These are phyloP conservation scores for Melanostoma mellinum DNA, from an alignment of 2,888 invertebrate species.

Conservation along the genomic window DNA sequence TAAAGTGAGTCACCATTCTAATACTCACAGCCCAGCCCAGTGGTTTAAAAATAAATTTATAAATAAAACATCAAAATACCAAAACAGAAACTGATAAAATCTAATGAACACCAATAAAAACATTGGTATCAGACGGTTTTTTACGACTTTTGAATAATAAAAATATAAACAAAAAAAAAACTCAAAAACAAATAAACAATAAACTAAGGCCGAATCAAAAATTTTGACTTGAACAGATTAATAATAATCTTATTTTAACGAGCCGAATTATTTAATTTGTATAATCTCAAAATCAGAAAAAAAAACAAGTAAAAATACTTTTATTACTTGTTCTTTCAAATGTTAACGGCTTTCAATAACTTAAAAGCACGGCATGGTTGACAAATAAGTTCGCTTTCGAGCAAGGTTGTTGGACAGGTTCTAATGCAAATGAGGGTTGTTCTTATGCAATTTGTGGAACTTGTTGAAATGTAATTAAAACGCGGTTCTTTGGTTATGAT, in stretches of 20 bases:
- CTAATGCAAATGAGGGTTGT: too few species aligned
- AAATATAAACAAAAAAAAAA: not conserved
- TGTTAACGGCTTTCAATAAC: too few species aligned
- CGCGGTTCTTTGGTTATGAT: too few species aligned
- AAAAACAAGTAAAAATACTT: too few species aligned
- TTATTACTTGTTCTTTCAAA: too few species aligned
- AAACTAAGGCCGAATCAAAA: not conserved
- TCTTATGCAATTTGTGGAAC: too few species aligned
- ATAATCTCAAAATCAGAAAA: too few species aligned
- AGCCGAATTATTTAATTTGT: too few species aligned
- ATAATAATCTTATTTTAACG: slow-evolving; percentile 22
- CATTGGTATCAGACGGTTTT: not conserved
- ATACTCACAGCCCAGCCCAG: not conserved
- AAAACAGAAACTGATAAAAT: slow-evolving; percentile 5
- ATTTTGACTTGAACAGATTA: slow-evolving; percentile 5
- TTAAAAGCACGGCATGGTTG: too few species aligned
- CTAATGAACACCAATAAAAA: slow-evolving; percentile 5
- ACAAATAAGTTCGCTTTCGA: too few species aligned
- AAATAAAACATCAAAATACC: slow-evolving; percentile 14
- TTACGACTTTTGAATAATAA: not conserved
- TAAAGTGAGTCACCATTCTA: slow-evolving; percentile 1
- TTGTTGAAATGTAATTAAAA: too few species aligned
- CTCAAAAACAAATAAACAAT: not conserved
- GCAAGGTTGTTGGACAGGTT: too few species aligned
- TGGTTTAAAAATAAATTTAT: slow-evolving; percentile 18